Conservation (phyloP, 1,140 invertebrate species). For the Drosophila mauritiana region DNA sequence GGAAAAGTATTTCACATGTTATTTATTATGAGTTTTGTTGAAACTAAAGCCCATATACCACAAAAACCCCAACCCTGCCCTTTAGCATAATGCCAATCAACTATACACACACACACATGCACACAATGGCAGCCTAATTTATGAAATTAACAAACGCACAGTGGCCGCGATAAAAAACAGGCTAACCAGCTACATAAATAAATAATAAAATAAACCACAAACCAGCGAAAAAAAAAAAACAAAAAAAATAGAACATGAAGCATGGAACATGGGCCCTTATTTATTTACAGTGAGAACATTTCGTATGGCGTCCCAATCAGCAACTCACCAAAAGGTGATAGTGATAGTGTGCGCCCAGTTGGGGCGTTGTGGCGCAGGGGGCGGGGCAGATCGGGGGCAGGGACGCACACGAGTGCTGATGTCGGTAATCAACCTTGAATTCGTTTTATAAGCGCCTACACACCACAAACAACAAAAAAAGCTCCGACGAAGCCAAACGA, state of each 20-base stretch:
- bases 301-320: conserved; percentile 71
- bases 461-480: conserved; percentile 2
- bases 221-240: conserved; percentile 10
- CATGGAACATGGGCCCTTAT: conserved; percentile 51
- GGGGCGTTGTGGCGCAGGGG: neutral
- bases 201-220: conserved; percentile 63
- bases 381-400: neutral
- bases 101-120: conserved; percentile 11
- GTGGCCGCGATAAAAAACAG: conserved; percentile 34
- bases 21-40: conserved; percentile 18
- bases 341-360: conserved; percentile 25
- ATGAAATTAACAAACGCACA: conserved; percentile 76
- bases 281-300: conserved; percentile 56
- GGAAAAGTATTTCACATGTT: conserved; percentile 35
- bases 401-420: conserved; percentile 22
- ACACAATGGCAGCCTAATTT: conserved; percentile 65
- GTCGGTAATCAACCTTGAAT: conserved; percentile 80
- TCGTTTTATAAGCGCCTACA: conserved; percentile 62
- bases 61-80: conserved; percentile 3
- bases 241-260: conserved; percentile 17
- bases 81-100: conserved; percentile 40
- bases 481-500: conserved; percentile 13
- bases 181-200: conserved; percentile 60
- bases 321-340: conserved; percentile 53
- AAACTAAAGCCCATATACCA: neutral